Evolutionary conservation across 1,140 invertebrate species (phyloP), one percentile per base, ranked within the genome.

Genomic region (Stratiolaelaps scimitus): DNA sequence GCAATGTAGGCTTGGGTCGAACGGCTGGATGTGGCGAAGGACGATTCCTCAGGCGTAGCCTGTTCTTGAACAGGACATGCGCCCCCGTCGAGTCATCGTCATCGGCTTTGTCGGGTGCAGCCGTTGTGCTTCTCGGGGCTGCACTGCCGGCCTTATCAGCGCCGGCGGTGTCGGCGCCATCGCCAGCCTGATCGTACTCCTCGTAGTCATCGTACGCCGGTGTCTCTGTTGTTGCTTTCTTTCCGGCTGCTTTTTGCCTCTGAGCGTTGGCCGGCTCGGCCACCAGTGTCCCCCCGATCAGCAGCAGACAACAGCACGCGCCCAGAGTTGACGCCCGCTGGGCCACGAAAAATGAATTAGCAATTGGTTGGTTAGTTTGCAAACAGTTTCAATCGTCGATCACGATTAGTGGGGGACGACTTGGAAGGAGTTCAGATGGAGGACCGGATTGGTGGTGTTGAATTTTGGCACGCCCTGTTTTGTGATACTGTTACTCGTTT

Each of bases 1-100:
- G 53, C 17, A 60, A 34, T 5, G 53, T 60, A 15, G 53, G 53
- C 10, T 34, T 60, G 13, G 53, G 26, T 26, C 34, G 26, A 26
- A 60, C 53, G 6, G 53, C 53, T 29, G 53, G 53, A 26, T 60
- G 53, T 26, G 53, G 53, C 17, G 53, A 60, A 60, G 53, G 53
- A 26, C 53, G 53, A 26, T 60, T 60, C 4, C 23, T 26, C 15
- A 60, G 53, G 15, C 34, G 26, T 23, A 60, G 26, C 15, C 53
- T 26, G 10, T 60, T 17, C 23, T 60, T 60, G 23, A 60, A 26
- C 13, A 60, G 34, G 26, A 13, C 26, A 60, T 60, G 53, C 1
- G 53, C 26, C 6, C 53, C 53, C 10, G 26, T 26, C 1, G 53
- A 60, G 23, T 60, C 53, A 26, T 60, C 53, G 15, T 26, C 23